A percentile compares a stretch with the other conserved stretches of the same genome.
These are phyloP conservation scores for Mantis religiosa DNA, from an alignment of 2,888 invertebrate genomes.

Conservation along the genomic window DNA sequence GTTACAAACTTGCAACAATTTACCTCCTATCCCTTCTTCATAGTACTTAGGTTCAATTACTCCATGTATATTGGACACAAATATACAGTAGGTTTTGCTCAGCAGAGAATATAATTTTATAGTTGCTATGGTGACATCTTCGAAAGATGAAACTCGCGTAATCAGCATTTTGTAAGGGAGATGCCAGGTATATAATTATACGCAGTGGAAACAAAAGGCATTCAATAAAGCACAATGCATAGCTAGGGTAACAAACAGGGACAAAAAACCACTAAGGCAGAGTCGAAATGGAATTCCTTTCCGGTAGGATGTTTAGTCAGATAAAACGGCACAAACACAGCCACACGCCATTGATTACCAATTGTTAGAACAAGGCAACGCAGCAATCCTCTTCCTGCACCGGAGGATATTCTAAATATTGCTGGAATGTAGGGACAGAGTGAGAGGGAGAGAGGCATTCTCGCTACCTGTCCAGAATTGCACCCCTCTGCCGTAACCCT, in stretches of 20 bases:
- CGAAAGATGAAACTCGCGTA: too few relatives aligned
- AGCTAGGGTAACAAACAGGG: background rate
- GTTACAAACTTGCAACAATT: too few relatives aligned
- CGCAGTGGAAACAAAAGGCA: background rate
- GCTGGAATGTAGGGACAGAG: background rate
- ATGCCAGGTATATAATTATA: too few relatives aligned
- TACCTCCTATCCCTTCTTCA: too few relatives aligned
- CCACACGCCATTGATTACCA: background rate
- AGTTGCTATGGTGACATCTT: too few relatives aligned
- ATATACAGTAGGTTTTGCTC: too few relatives aligned
- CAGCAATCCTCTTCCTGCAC: background rate
- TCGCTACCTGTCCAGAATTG: background rate
- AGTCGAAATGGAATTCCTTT: background rate
- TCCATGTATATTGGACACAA: too few relatives aligned
- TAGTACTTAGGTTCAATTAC: too few relatives aligned
- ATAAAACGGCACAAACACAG: background rate
- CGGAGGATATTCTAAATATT: background rate
- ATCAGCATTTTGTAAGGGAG: too few relatives aligned
- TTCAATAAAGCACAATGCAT: background rate
- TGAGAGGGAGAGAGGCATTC: background rate
- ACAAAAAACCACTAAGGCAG: background rate
- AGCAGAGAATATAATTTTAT: too few relatives aligned
- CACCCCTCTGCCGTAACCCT: background rate
- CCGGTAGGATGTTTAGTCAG: background rate
- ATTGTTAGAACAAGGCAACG: background rate